These are phyloP conservation scores for Neelides sp. DNA, from an alignment of 1,140 invertebrate genomes.

Conservation along the genomic window DNA sequence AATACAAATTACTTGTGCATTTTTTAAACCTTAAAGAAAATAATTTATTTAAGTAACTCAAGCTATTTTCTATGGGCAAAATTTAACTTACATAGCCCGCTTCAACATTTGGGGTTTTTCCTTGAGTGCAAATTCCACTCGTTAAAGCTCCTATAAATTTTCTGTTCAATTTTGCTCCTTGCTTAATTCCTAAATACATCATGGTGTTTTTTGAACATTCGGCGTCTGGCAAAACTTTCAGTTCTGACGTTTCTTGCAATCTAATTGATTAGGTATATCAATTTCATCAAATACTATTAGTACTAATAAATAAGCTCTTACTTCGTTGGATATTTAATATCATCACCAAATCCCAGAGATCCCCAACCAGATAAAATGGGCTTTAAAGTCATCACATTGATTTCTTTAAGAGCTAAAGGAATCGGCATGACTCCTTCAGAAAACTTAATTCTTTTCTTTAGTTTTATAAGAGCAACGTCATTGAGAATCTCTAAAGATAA, in stretches of 20 bases:
- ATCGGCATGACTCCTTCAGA: slow-evolving; percentile 24
- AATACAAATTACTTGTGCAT: background rate
- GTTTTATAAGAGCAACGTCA: slow-evolving; percentile 22
- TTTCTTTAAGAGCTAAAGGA: slow-evolving; percentile 7
- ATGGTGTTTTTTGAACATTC: slow-evolving; percentile 14
- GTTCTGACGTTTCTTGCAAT: slow-evolving; percentile 13
- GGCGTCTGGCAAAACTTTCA: slow-evolving; percentile 9
- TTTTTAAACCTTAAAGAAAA: background rate
- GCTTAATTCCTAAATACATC: slow-evolving; percentile 12
- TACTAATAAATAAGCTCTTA: too few relatives aligned
- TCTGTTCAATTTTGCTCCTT: slow-evolving; percentile 5
- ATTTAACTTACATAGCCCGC: slow-evolving; percentile 16
- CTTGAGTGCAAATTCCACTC: slow-evolving; percentile 18
- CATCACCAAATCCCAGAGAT: slow-evolving; percentile 14
- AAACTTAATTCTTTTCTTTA: slow-evolving; percentile 14
- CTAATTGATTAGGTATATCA: too few relatives aligned
- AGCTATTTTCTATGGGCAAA: background rate
- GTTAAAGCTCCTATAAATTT: slow-evolving; percentile 15
- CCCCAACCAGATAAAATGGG: slow-evolving; percentile 22
- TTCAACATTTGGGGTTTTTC: slow-evolving; percentile 7
- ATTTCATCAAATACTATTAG: too few relatives aligned
- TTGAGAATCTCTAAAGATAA: slow-evolving; percentile 21
- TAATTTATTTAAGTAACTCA: background rate
- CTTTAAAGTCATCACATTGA: background rate
- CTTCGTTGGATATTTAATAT: slow-evolving; percentile 17